These are phyloP conservation scores for Artibeus jamaicensis DNA, from an alignment of 2,797 vertebrate genomes.

Conservation along the genomic window DNA sequence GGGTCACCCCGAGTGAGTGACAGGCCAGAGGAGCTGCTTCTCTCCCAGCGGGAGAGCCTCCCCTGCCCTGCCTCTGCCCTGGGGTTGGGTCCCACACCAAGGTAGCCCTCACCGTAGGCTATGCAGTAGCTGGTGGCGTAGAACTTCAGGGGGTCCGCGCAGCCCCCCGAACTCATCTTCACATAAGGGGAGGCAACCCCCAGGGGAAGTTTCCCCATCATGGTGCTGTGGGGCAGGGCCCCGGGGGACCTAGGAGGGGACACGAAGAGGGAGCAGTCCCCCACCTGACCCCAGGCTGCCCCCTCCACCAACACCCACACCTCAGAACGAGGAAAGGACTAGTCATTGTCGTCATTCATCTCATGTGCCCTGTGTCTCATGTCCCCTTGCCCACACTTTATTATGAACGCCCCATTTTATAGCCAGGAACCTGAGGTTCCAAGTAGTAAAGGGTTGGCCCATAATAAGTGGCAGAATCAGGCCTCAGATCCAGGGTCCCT, in stretches of 20 bases:
- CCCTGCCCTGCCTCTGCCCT: neutral
- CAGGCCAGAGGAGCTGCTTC: rapidly evolving
- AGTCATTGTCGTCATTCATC: rapidly evolving
- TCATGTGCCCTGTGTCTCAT: neutral
- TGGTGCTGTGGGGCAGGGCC: constrained; percentile 33
- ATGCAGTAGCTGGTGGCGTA: constrained; percentile 78
- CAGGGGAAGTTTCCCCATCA: constrained; percentile 78
- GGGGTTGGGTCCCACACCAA: too few species aligned
- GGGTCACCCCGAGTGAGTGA: too few species aligned
- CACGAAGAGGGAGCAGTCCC: neutral
- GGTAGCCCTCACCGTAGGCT: constrained; percentile 73
- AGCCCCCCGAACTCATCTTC: constrained; percentile 68
- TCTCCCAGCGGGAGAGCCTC: neutral
- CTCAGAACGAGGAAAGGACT: neutral
- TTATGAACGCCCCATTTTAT: neutral
- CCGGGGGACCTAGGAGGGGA: constrained; percentile 8
- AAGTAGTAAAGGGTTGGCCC: neutral
- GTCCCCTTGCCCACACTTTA: neutral
- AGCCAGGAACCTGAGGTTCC: neutral
- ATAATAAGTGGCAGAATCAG: too few species aligned
- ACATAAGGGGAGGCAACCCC: constrained; percentile 69
- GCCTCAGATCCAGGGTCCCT: neutral
- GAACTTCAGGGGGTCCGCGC: constrained; percentile 74
- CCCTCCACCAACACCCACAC: neutral
- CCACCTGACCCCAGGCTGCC: neutral